phyloP scores from a whole-genome alignment of 2,797 vertebrate species.

The Periophthalmus magnuspinnatus region DNA sequence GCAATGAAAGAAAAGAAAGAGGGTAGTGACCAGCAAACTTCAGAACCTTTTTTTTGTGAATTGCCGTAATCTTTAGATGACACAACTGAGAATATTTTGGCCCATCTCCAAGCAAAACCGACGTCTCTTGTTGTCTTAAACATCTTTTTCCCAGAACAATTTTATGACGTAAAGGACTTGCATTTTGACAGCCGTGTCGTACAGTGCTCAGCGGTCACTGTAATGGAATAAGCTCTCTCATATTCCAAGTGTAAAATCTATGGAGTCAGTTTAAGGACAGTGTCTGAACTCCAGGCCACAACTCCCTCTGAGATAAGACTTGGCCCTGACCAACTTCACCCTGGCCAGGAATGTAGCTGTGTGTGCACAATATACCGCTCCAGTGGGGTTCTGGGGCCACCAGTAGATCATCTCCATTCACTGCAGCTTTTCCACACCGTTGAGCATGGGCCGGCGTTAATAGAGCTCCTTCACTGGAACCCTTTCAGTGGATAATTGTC shows the following conservation, averaged over 20 bases:
- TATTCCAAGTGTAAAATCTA: slow-evolving; percentile 8
- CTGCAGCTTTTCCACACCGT: slow-evolving; percentile 67
- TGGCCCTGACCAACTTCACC: slow-evolving; percentile 65
- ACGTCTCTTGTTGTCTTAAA: slow-evolving; percentile 15
- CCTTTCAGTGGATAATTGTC: slow-evolving; percentile 46
- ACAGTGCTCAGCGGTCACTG: background rate
- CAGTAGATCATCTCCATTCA: slow-evolving; percentile 68
- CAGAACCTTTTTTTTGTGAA: slow-evolving; percentile 24
- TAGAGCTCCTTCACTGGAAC: slow-evolving; percentile 48
- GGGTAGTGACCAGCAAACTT: slow-evolving; percentile 19
- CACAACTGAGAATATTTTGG: slow-evolving; percentile 1
- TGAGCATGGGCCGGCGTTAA: slow-evolving; percentile 59
- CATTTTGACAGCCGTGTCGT: slow-evolving; percentile 3
- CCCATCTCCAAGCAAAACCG: slow-evolving; percentile 1
- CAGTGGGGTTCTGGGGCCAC: slow-evolving; percentile 60
- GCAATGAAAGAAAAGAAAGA: slow-evolving; percentile 51
- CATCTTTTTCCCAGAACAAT: slow-evolving; percentile 14
- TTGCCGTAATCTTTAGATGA: slow-evolving; percentile 5
- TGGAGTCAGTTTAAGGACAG: slow-evolving; percentile 4
- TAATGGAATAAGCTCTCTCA: slow-evolving; percentile 6
- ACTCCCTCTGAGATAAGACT: slow-evolving; percentile 60
- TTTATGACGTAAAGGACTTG: background rate
- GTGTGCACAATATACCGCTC: slow-evolving; percentile 66
- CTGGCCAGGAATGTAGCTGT: slow-evolving; percentile 67
- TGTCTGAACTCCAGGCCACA: slow-evolving; percentile 26